phyloP scores from a whole-genome alignment of 2,113 vertebrate species.

The Pluvialis apricaria region DNA sequence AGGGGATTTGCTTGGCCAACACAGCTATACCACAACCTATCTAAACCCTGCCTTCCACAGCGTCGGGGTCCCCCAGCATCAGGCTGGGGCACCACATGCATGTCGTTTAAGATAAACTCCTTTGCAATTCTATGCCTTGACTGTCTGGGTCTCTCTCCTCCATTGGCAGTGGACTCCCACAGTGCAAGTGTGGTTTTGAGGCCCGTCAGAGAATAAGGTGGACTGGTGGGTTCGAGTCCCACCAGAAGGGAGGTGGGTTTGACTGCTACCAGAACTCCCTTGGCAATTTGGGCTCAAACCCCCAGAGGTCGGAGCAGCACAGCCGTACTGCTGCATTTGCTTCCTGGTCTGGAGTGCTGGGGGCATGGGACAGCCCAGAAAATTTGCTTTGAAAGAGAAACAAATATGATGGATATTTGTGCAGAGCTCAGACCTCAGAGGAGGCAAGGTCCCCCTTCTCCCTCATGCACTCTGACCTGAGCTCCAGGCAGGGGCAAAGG shows the following conservation, averaged over 20 bases:
- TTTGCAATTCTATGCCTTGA: background rate
- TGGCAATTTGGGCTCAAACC: background rate
- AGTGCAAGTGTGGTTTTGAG: background rate
- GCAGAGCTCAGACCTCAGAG: background rate
- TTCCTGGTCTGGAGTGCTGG: background rate
- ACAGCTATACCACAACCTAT: background rate
- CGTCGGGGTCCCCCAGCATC: no score
- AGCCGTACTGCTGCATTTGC: background rate
- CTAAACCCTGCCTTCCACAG: background rate
- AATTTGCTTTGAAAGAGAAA: background rate
- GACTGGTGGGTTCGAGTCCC: background rate
- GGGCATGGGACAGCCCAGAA: background rate
- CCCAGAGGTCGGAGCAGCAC: background rate
- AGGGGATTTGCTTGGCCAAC: background rate
- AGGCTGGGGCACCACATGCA: background rate
- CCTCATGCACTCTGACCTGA: background rate
- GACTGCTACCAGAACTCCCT: background rate
- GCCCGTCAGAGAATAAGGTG: no score
- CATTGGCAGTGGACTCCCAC: background rate
- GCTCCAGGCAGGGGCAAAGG: background rate
- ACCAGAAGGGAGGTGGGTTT: background rate
- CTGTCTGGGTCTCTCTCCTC: background rate
- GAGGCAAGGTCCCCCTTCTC: background rate
- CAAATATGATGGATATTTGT: no score
- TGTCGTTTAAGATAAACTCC: background rate